Base-by-base conservation (phyloP, 92 coral and sea anemone species). In the Epizoanthus illoricatus region DNA sequence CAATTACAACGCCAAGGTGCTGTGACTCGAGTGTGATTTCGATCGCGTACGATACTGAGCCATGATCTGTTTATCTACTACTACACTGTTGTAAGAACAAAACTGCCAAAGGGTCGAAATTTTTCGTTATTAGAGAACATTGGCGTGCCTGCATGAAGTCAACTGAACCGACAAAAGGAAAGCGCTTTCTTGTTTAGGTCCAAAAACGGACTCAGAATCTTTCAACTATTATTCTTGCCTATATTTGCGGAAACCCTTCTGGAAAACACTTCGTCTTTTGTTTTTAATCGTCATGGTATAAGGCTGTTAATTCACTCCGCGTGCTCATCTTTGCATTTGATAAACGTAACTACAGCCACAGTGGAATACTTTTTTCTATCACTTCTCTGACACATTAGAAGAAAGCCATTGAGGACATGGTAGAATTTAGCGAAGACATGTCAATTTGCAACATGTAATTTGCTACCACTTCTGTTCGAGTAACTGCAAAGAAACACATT, bases 381-480 rank as follows among this genome's bases (percentile, higher is more conserved):
- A 2, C 45, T 42, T 20, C 49, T 63, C 41, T 13, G 42, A 78
- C 71, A 61, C 70, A 55, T 41, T 23, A 28, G 40, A 41, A 65
- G 19, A 60, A 12, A 41, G 20, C 15, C 20, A 60, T 19, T 41
- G 24, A 76, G 60, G 60, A 3, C n/a, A 39, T 42, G 21, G 33
- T 45, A 78, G 80, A 18, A 69, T 80, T 86, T 87, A 83, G 81
- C 17, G n/a, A 83, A 15, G 84, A 56, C 47, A 75, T 16, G 58
- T 65, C 73, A 45, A 52, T 74, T 19, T 78, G 8, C 72, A 54
- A 61, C 62, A 68, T 62, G 59, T 57, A 81, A 84, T 83, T 86
- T 79, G 69, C 85, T 68, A 83, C 84, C 90, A 65, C 87, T 87
- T 76, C 88, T 85, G 91, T 49, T 69, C 85, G 82, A 73, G 87